Evolutionary conservation across 2,113 vertebrate species (phyloP).

Genomic region (Caloenas nicobarica): DNA sequence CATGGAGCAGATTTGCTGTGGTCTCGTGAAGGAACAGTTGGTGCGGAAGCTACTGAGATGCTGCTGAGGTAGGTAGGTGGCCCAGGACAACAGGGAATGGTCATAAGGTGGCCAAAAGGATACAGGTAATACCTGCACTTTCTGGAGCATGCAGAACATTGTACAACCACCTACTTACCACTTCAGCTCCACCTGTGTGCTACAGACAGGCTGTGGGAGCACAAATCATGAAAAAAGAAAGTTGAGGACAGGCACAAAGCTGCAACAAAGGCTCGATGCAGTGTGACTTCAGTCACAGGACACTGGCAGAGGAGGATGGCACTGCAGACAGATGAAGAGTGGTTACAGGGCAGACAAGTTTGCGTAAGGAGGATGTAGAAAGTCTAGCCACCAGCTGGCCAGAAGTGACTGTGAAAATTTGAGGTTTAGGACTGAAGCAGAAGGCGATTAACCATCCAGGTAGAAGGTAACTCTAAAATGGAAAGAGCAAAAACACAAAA

Average conservation of each 20-base stretch:
- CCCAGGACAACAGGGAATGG: not conserved
- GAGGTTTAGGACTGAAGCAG: not conserved
- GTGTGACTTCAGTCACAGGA: not conserved
- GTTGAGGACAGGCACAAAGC: not conserved
- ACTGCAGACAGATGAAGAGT: not conserved
- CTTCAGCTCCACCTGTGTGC: not conserved
- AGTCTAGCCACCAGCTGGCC: not conserved
- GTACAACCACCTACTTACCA: rapidly evolving
- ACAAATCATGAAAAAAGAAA: not conserved
- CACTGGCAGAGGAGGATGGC: not conserved
- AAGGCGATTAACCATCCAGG: not conserved
- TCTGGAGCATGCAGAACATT: not conserved
- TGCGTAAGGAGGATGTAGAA: not conserved
- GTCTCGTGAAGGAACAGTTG: not conserved
- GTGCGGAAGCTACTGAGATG: not conserved
- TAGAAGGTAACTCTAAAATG: not conserved
- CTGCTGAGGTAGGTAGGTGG: not conserved
- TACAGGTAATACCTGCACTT: not conserved
- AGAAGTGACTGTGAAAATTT: not conserved
- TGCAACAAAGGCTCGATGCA: not conserved
- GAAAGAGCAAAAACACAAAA: not conserved
- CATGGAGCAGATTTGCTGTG: not conserved
- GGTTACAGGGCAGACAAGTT: not conserved
- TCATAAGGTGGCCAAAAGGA: not conserved
- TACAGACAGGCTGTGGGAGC: not conserved